These are phyloP conservation scores for Parasteatoda tepidariorum DNA, from an alignment of 1,140 invertebrate genomes.

Conservation along the genomic window DNA sequence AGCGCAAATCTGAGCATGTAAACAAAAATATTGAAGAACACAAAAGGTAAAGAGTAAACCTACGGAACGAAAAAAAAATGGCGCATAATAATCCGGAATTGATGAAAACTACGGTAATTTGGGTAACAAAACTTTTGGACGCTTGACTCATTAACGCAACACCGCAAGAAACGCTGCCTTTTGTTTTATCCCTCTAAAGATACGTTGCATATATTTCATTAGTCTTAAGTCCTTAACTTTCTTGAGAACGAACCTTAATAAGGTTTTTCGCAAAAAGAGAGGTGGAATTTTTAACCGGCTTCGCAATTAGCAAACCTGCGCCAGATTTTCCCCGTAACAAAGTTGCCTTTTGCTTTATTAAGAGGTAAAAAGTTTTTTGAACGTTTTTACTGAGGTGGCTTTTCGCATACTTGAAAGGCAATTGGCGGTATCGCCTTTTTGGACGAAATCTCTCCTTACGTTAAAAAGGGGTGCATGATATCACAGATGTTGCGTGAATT, in stretches of 20 bases:
- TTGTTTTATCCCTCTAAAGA: background rate
- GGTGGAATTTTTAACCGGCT: constrained; percentile 39
- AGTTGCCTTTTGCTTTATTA: constrained; percentile 1
- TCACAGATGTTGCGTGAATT: no score
- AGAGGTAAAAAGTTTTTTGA: constrained; percentile 16
- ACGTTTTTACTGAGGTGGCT: constrained; percentile 35
- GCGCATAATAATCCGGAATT: background rate
- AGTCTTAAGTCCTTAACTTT: constrained; percentile 27
- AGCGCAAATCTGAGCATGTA: background rate
- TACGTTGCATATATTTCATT: constrained; percentile 18
- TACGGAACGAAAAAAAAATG: background rate
- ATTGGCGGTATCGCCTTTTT: no score
- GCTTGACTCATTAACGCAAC: background rate
- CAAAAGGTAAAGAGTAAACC: background rate
- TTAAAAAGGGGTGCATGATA: no score
- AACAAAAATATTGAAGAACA: background rate
- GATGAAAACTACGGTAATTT: constrained; percentile 7
- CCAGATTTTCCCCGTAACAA: constrained; percentile 27
- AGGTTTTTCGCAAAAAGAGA: constrained; percentile 35
- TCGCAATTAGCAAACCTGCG: constrained; percentile 12
- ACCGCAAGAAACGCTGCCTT: background rate
- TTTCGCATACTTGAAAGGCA: no score
- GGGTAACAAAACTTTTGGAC: background rate
- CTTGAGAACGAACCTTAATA: constrained; percentile 7
- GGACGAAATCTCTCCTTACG: no score